Evolutionary conservation across 2,113 vertebrate species (phyloP).

Genomic region (Mellivora capensis): DNA sequence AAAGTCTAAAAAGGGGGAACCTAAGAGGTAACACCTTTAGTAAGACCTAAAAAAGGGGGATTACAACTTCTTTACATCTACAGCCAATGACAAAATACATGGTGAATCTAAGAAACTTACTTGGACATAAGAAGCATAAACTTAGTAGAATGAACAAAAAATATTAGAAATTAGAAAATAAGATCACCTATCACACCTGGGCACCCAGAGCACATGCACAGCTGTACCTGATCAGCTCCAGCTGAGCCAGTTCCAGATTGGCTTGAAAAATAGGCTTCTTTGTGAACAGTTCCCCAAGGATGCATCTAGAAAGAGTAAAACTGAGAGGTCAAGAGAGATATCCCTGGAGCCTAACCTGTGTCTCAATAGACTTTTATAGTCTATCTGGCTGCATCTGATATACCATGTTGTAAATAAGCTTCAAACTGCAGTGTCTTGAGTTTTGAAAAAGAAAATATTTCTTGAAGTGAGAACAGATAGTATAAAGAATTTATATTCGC

Average conservation of each 20-base stretch:
- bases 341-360: slow-evolving; percentile 17
- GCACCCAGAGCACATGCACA: slow-evolving; percentile 50
- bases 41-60: neutral
- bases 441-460: slow-evolving; percentile 36
- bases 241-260: slow-evolving; percentile 97
- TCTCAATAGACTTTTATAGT: slow-evolving; percentile 31
- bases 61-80: neutral
- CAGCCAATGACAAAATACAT: neutral
- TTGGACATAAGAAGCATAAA: slow-evolving; percentile 21
- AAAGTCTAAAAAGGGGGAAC: neutral
- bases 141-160: slow-evolving; percentile 30
- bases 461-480: neutral
- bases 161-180: slow-evolving; percentile 22
- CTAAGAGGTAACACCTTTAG: neutral
- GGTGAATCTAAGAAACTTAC: slow-evolving; percentile 14
- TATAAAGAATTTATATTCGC: neutral
- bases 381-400: neutral
- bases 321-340: slow-evolving; percentile 74
- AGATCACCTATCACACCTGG: slow-evolving; percentile 30
- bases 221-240: slow-evolving; percentile 96
- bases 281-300: slow-evolving; percentile 97
- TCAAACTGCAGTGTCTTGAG: neutral
- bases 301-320: slow-evolving; percentile 88
- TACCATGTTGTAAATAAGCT: neutral
- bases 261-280: slow-evolving; percentile 99